Evolutionary conservation across 2,888 invertebrate genomes (phyloP).

Genomic region (Melangyna quadrimaculata): DNA sequence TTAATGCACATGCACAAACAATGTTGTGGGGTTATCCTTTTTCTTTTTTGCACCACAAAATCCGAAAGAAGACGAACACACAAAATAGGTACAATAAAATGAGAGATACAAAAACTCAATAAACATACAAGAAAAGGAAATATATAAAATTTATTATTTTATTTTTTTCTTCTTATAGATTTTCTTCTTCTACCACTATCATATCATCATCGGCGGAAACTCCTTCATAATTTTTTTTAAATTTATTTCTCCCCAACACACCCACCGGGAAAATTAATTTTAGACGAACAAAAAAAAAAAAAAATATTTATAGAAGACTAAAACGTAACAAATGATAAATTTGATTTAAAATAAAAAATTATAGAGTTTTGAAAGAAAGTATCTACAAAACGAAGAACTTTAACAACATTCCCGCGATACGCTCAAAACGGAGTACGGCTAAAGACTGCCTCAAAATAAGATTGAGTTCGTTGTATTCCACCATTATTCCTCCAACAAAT

Average conservation of each 20-base stretch:
- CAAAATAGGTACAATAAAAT: constrained; percentile 12
- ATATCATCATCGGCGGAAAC: background rate
- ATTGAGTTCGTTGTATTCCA: constrained; percentile 80
- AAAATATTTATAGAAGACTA: background rate
- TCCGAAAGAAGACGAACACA: constrained; percentile 22
- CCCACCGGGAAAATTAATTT: constrained; percentile 11
- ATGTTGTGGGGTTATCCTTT: constrained; percentile 65
- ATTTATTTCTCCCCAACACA: constrained; percentile 4
- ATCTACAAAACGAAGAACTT: constrained; percentile 68
- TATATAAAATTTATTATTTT: background rate
- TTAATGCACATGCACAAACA: constrained; percentile 53
- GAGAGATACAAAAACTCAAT: constrained; percentile 6
- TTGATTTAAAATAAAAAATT: constrained; percentile 50
- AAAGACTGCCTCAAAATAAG: constrained; percentile 82
- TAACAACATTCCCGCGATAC: constrained; percentile 79
- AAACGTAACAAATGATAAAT: constrained; percentile 49
- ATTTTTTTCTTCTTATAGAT: background rate
- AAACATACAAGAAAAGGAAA: background rate
- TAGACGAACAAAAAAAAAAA: background rate
- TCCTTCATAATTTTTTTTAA: background rate
- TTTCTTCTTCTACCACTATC: background rate
- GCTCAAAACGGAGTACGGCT: constrained; percentile 81
- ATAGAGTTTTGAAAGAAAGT: constrained; percentile 67
- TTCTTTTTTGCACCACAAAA: constrained; percentile 13
- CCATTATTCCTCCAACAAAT: constrained; percentile 73